Evolutionary conservation across 92 coral and sea anemone species (phyloP).

Genomic region (Hydrozoanthus gracilis): DNA sequence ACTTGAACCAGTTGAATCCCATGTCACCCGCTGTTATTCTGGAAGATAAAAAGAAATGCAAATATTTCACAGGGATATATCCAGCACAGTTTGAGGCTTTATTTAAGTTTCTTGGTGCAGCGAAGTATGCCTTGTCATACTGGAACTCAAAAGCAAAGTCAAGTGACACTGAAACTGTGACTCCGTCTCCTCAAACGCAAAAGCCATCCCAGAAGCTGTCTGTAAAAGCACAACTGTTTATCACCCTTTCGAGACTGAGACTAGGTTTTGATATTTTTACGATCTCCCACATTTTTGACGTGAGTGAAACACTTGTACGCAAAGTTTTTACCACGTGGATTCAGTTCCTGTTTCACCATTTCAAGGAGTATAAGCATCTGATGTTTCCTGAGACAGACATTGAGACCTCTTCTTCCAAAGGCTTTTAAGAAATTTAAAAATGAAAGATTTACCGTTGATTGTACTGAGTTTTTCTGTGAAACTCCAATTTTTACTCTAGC

Average conservation of each 20-base stretch:
- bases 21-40: background rate
- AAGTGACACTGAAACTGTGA: background rate
- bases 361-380: background rate
- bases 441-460: background rate
- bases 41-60: background rate
- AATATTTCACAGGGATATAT: conserved; percentile 15
- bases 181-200: background rate
- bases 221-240: background rate
- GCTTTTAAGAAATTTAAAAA: conserved; percentile 17
- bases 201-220: background rate
- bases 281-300: no score
- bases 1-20: background rate
- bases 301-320: no score
- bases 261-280: background rate
- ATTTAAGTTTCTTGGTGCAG: background rate
- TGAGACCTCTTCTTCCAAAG: conserved; percentile 9
- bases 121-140: background rate
- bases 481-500: conserved; percentile 7
- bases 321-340: conserved; percentile 24
- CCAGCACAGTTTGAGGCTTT: conserved; percentile 8
- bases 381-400: background rate
- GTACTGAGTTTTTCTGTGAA: no score
- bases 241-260: background rate
- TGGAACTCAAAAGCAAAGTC: background rate
- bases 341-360: background rate